Percentiles rank a stretch among this genome's conserved stretches.
Evolutionary conservation across 2,113 vertebrate genomes (phyloP).

Genomic region (Egretta garzetta): DNA sequence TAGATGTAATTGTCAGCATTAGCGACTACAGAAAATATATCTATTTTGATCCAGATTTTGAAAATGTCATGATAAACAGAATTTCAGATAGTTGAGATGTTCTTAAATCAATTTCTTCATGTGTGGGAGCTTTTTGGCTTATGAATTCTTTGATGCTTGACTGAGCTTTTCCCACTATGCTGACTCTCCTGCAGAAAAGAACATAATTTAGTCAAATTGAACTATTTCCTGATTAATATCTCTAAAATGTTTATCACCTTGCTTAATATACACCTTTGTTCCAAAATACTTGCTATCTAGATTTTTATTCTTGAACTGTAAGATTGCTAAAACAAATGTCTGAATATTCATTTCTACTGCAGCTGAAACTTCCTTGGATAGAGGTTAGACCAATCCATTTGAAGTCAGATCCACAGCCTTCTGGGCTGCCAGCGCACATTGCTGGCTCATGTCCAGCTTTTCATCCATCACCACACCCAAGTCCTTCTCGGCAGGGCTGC

Average conservation of each 20-base stretch:
- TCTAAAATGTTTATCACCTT: background rate
- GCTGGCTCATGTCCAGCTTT: no score
- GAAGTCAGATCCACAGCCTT: background rate
- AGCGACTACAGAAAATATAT: background rate
- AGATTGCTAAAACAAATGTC: background rate
- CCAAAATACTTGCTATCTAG: background rate
- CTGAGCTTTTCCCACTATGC: background rate
- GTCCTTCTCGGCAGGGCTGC: no score
- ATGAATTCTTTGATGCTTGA: background rate
- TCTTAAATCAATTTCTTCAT: background rate
- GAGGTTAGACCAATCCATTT: background rate
- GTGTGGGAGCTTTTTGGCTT: background rate
- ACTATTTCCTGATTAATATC: background rate
- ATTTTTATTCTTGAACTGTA: background rate
- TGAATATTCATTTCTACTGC: background rate
- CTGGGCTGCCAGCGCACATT: no score
- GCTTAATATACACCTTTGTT: background rate
- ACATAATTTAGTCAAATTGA: background rate
- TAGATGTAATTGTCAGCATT: background rate
- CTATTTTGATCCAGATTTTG: constrained; percentile 23
- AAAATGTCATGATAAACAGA: background rate
- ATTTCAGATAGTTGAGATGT: background rate
- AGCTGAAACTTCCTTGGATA: background rate
- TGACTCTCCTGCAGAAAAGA: background rate
- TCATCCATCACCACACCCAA: no score